A percentile compares a stretch with the other conserved stretches of the same genome.
Conservation (phyloP, 2,113 vertebrate species). For the Murina feae region DNA sequence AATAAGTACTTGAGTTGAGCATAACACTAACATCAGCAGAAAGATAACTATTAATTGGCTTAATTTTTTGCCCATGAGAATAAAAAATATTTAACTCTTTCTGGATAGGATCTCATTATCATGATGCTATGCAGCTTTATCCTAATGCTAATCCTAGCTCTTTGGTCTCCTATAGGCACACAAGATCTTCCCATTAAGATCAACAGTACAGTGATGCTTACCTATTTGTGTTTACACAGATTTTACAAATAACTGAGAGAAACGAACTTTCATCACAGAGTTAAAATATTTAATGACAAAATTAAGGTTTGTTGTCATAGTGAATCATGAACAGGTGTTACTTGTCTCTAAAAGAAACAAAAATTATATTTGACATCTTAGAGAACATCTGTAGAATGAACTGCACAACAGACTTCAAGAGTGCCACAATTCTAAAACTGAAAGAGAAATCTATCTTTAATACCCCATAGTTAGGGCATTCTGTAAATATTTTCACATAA, state of each 20-base stretch:
- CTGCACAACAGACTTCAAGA: constrained; percentile 71
- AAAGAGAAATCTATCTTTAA: constrained; percentile 73
- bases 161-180: not conserved
- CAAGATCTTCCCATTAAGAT: not conserved
- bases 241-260: constrained; percentile 68
- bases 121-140: not conserved
- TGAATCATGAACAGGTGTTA: constrained; percentile 67
- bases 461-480: constrained; percentile 67
- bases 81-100: not conserved
- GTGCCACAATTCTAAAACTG: constrained; percentile 71
- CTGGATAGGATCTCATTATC: not conserved
- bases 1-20: not conserved
- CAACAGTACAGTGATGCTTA: not conserved
- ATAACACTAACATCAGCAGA: not conserved
- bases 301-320: constrained; percentile 69
- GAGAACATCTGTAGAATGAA: constrained; percentile 75
- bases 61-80: not conserved
- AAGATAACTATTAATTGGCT: not conserved
- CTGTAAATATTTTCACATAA: constrained; percentile 78
- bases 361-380: constrained; percentile 73
- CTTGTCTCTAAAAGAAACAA: constrained; percentile 71
- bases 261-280: constrained; percentile 73
- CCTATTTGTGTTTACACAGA: not conserved
- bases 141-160: not conserved
- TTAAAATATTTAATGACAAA: constrained; percentile 84